A percentile compares a stretch with the other conserved stretches of the same genome.
Evolutionary conservation across 2,113 vertebrate genomes (phyloP).

Genomic region (Cephalopholis sonnerati): DNA sequence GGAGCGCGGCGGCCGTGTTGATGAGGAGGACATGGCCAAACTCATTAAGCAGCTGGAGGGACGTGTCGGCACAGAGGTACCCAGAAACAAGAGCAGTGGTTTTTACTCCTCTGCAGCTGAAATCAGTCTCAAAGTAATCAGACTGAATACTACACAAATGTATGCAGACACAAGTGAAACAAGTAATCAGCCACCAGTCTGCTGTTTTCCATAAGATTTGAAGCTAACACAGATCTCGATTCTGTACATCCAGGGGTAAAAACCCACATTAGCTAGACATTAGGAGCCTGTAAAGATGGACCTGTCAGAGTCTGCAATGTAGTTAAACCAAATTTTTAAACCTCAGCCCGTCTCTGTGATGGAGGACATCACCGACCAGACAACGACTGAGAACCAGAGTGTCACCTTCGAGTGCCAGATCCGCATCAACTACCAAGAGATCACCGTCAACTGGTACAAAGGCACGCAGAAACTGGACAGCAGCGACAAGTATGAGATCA

Average conservation of each 20-base stretch:
- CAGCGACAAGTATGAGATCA: constrained; percentile 91
- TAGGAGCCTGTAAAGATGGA: neutral
- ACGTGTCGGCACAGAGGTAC: constrained; percentile 67
- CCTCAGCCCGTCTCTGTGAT: constrained; percentile 92
- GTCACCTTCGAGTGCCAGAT: constrained; percentile 93
- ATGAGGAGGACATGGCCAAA: constrained; percentile 91
- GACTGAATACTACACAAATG: too few relatives aligned
- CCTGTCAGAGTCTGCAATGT: neutral
- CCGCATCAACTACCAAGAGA: constrained; percentile 98
- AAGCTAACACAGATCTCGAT: too few relatives aligned
- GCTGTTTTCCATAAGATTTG: too few relatives aligned
- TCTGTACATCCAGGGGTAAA: too few relatives aligned
- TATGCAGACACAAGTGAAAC: too few relatives aligned
- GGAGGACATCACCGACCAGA: constrained; percentile 93
- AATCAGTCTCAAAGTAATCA: too few relatives aligned
- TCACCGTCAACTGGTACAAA: constrained; percentile 97
- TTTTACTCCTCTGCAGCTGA: too few relatives aligned
- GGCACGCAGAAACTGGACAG: constrained; percentile 94
- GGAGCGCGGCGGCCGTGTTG: constrained; percentile 88
- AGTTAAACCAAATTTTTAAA: neutral
- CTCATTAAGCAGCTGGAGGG: constrained; percentile 85
- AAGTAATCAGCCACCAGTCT: too few relatives aligned
- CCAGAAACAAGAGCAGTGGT: too few relatives aligned
- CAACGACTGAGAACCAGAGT: constrained; percentile 85
- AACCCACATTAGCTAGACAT: too few relatives aligned